phyloP scores from a whole-genome alignment of 1,140 invertebrate genomes.

The Oedothorax gibbosus region DNA sequence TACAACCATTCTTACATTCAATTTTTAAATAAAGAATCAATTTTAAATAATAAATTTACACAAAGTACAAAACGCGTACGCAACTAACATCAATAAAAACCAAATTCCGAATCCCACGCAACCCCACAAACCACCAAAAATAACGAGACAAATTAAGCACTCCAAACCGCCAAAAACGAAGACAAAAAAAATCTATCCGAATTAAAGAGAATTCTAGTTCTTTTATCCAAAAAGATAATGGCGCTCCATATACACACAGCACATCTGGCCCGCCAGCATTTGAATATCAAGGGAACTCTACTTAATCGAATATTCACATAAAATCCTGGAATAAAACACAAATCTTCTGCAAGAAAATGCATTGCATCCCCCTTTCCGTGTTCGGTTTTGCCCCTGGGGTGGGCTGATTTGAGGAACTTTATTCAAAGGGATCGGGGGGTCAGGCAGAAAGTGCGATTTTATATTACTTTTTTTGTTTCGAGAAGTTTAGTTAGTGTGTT shows the following conservation, averaged over 20 bases:
- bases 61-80: no score
- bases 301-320: conserved; percentile 29
- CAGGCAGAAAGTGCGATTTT: neutral
- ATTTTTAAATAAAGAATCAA: no score
- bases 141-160: no score
- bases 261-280: conserved; percentile 12
- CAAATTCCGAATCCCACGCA: no score
- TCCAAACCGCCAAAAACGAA: neutral
- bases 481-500: no score
- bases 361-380: neutral
- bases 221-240: conserved; percentile 8
- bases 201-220: conserved; percentile 20
- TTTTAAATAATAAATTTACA: no score
- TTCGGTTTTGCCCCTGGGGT: neutral
- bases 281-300: conserved; percentile 18
- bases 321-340: conserved; percentile 25
- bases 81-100: no score
- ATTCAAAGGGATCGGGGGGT: conserved; percentile 17
- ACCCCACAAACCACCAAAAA: no score
- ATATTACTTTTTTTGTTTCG: no score
- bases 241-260: neutral
- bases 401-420: conserved; percentile 26
- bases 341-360: conserved; percentile 28
- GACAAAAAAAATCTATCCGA: neutral
- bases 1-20: no score